Conservation (phyloP, 2,888 invertebrate genomes). For the Drosophila cognata region DNA sequence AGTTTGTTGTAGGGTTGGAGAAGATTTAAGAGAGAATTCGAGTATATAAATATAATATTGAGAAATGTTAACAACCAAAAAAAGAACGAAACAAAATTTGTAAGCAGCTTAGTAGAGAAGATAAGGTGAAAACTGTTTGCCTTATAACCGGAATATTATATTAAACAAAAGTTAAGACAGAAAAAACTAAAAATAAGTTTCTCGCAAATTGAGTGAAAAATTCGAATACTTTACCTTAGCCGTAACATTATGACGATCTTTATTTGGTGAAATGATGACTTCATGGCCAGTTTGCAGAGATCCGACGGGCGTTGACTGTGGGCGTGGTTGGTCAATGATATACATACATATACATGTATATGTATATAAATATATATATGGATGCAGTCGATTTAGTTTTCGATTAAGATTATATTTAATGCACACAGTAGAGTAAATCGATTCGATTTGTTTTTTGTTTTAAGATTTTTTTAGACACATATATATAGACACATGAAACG, state of each 20-base stretch:
- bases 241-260: slow-evolving; percentile 92
- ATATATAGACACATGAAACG: slow-evolving; percentile 60
- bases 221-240: slow-evolving; percentile 88
- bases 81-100: neutral
- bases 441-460: neutral
- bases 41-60: slow-evolving; percentile 10
- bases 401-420: slow-evolving; percentile 37
- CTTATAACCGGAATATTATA: slow-evolving; percentile 31
- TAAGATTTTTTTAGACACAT: slow-evolving; percentile 50
- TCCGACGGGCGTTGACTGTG: slow-evolving; percentile 96
- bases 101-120: slow-evolving; percentile 29
- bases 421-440: slow-evolving; percentile 10
- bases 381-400: slow-evolving; percentile 50
- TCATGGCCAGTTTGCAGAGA: slow-evolving; percentile 96
- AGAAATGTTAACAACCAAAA: slow-evolving; percentile 6
- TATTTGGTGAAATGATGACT: slow-evolving; percentile 94
- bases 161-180: slow-evolving; percentile 13
- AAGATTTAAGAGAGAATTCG: slow-evolving; percentile 9
- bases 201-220: slow-evolving; percentile 23
- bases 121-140: slow-evolving; percentile 21
- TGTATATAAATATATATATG: slow-evolving; percentile 33
- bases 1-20: slow-evolving; percentile 18
- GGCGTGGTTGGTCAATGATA: slow-evolving; percentile 51
- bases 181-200: slow-evolving; percentile 16
- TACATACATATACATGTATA: neutral